Conservation (phyloP, 2,797 vertebrate genomes). For the Alosa sapidissima region DNA sequence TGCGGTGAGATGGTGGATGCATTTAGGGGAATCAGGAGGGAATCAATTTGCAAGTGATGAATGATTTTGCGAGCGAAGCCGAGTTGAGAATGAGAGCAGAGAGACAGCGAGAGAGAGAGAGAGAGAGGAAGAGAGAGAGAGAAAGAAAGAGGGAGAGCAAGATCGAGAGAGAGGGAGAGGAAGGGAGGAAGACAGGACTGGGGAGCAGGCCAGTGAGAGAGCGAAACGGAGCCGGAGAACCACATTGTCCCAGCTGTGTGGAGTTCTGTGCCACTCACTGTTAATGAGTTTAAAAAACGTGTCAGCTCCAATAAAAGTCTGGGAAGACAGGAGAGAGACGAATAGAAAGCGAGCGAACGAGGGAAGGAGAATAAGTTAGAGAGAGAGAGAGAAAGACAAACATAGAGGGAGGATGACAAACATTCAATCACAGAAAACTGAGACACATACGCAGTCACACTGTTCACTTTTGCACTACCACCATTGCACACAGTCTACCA, state of each 20-base stretch:
- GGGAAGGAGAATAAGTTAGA: neutral
- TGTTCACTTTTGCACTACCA: too few relatives aligned
- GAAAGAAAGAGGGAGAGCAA: neutral
- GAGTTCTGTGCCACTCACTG: slow-evolving; percentile 49
- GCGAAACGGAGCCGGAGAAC: slow-evolving; percentile 9
- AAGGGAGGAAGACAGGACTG: slow-evolving; percentile 3
- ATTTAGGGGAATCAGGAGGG: slow-evolving; percentile 17
- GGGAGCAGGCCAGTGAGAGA: slow-evolving; percentile 35
- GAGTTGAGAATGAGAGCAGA: slow-evolving; percentile 26
- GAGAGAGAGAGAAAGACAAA: neutral
- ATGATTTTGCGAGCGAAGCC: slow-evolving; percentile 41
- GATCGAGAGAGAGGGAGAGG: neutral
- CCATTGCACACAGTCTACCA: too few relatives aligned
- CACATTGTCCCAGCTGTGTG: slow-evolving; percentile 43
- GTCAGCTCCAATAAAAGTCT: slow-evolving; percentile 56
- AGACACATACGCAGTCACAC: neutral
- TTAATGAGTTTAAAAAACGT: slow-evolving; percentile 60
- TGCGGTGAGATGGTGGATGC: slow-evolving; percentile 12
- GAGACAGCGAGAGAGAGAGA: neutral
- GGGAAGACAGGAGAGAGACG: slow-evolving; percentile 32
- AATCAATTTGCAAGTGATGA: slow-evolving; percentile 42
- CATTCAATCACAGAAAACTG: neutral
- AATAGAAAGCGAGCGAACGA: neutral
- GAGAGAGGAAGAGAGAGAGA: slow-evolving; percentile 21
- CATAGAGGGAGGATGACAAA: neutral